Percentiles rank a stretch among this genome's conserved stretches.
phyloP scores from a whole-genome alignment of 2,888 invertebrate genomes.

The Chorisops tibialis region DNA sequence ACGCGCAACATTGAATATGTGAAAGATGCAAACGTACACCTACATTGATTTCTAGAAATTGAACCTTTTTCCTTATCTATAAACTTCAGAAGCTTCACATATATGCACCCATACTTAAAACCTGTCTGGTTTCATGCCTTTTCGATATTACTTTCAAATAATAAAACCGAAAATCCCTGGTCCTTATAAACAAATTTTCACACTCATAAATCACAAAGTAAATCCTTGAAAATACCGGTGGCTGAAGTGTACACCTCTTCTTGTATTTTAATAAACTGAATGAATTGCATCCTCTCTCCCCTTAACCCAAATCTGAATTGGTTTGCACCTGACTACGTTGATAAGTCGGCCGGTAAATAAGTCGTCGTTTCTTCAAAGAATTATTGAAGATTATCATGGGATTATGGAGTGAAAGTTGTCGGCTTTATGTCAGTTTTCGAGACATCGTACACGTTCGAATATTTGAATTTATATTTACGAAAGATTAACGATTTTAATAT shows the following conservation, averaged over 20 bases:
- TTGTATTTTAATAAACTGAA: slow-evolving; percentile 16
- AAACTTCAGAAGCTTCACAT: no score
- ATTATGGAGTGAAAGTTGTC: neutral
- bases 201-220: slow-evolving; percentile 15
- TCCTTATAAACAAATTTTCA: slow-evolving; percentile 11
- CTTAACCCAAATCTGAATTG: no score
- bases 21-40: no score
- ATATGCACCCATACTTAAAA: no score
- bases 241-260: slow-evolving; percentile 15
- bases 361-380: neutral
- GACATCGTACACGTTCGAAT: no score
- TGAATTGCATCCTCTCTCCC: neutral
- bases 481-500: no score
- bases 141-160: no score
- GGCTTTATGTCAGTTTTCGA: neutral
- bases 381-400: neutral
- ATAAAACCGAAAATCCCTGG: neutral
- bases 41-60: no score
- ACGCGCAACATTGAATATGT: no score
- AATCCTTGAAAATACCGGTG: slow-evolving; percentile 15
- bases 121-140: no score
- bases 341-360: slow-evolving; percentile 15
- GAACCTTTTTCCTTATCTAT: no score
- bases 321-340: neutral
- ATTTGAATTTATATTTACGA: no score